Conservation (phyloP, 2,797 vertebrate genomes). For the Chaenodraco wilsoni region DNA sequence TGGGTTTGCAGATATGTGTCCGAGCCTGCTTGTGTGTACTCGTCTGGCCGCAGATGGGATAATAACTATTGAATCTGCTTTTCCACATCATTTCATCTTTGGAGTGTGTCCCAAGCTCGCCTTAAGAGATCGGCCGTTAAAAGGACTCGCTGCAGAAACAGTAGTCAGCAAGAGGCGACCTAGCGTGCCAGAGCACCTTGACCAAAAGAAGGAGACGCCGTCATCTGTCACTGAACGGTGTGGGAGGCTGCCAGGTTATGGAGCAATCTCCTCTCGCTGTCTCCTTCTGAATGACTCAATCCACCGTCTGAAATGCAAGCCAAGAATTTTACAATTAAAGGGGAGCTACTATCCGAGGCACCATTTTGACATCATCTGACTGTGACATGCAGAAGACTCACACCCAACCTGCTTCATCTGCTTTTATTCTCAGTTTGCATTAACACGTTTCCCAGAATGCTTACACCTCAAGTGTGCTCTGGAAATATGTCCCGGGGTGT, state of each 20-base stretch:
- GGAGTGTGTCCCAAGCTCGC: slow-evolving; percentile 71
- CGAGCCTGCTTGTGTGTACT: slow-evolving; percentile 15
- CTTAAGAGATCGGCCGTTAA: slow-evolving; percentile 58
- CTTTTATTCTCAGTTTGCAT: background rate
- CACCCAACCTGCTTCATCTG: background rate
- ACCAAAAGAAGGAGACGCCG: slow-evolving; percentile 43
- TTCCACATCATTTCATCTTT: slow-evolving; percentile 73
- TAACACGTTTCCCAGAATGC: slow-evolving; percentile 11
- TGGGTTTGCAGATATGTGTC: slow-evolving; percentile 17
- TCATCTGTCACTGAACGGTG: slow-evolving; percentile 51
- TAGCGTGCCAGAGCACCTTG: slow-evolving; percentile 56
- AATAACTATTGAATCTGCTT: slow-evolving; percentile 72
- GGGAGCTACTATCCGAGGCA: background rate
- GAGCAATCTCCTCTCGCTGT: slow-evolving; percentile 39
- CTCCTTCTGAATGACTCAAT: slow-evolving; percentile 42
- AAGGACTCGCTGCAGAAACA: slow-evolving; percentile 49
- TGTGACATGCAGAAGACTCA: background rate
- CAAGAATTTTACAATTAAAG: slow-evolving; percentile 11
- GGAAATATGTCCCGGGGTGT: background rate
- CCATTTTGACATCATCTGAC: slow-evolving; percentile 1
- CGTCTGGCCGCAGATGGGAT: slow-evolving; percentile 53
- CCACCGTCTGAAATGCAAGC: slow-evolving; percentile 11
- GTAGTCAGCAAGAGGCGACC: slow-evolving; percentile 43
- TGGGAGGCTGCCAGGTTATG: slow-evolving; percentile 45
- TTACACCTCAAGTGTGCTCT: background rate